Conservation (phyloP, 2,113 vertebrate genomes). For the Larimichthys polyactis region DNA sequence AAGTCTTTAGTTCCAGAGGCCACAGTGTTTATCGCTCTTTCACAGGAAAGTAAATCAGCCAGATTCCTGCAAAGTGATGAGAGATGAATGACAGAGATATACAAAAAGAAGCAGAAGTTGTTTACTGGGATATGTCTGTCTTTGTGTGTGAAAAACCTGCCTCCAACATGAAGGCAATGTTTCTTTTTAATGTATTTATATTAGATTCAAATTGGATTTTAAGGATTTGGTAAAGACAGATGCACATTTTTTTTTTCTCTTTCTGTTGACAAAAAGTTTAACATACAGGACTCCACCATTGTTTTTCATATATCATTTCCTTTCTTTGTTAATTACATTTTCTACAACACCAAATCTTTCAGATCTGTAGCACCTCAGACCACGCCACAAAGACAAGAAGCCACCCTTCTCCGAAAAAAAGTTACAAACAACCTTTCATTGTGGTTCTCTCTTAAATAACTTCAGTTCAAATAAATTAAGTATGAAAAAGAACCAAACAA, state of each 20-base stretch:
- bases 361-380: slow-evolving; percentile 35
- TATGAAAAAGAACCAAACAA: slow-evolving; percentile 71
- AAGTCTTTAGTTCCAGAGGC: slow-evolving; percentile 55
- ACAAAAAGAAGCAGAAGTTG: slow-evolving; percentile 28
- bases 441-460: slow-evolving; percentile 58
- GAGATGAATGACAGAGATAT: not conserved
- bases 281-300: not conserved
- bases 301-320: not conserved
- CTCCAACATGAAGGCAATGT: not conserved
- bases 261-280: slow-evolving; percentile 4
- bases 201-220: slow-evolving; percentile 12
- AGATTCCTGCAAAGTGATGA: slow-evolving; percentile 42
- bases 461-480: slow-evolving; percentile 75
- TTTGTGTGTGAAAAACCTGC: slow-evolving; percentile 4
- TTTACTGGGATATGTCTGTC: slow-evolving; percentile 14
- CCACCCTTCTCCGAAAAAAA: slow-evolving; percentile 41
- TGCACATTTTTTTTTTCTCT: not conserved
- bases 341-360: slow-evolving; percentile 33
- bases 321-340: slow-evolving; percentile 3
- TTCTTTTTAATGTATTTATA: slow-evolving; percentile 19
- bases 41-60: slow-evolving; percentile 28
- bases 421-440: slow-evolving; percentile 45
- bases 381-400: slow-evolving; percentile 49
- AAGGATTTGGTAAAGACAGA: slow-evolving; percentile 23
- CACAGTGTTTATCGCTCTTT: slow-evolving; percentile 55